These are phyloP conservation scores for Escarpia spicata DNA, from an alignment of 2,888 invertebrate genomes.

Conservation along the genomic window DNA sequence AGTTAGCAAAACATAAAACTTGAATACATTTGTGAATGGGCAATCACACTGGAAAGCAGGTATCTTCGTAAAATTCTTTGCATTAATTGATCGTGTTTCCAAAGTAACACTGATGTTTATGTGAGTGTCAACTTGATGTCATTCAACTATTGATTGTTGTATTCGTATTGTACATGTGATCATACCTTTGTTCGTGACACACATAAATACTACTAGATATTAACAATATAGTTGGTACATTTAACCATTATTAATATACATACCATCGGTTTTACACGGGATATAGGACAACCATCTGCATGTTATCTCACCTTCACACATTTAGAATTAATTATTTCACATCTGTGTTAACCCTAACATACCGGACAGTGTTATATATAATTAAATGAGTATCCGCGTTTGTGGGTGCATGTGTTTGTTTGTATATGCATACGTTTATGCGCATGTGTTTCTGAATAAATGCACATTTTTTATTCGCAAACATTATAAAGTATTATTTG, in stretches of 20 bases:
- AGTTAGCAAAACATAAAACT: too few relatives aligned
- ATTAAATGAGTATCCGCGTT: too few relatives aligned
- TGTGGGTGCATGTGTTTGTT: too few relatives aligned
- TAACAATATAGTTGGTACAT: not conserved
- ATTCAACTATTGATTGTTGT: not conserved
- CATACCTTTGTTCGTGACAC: not conserved
- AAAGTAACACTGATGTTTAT: not conserved
- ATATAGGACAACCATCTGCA: not conserved
- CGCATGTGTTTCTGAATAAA: too few relatives aligned
- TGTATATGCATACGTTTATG: too few relatives aligned
- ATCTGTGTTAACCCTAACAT: not conserved
- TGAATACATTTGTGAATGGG: too few relatives aligned
- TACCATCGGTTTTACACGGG: not conserved
- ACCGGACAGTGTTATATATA: too few relatives aligned
- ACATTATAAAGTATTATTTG: too few relatives aligned
- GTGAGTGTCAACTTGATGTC: not conserved
- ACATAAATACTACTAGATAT: not conserved
- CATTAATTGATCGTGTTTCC: not conserved
- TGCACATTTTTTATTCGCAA: too few relatives aligned
- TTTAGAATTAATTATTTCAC: not conserved
- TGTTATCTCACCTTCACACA: not conserved
- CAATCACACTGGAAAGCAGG: too few relatives aligned
- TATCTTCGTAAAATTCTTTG: too few relatives aligned
- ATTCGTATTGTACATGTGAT: not conserved
- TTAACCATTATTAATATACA: not conserved